Percentiles rank a stretch among this genome's conserved stretches.
Conservation (phyloP, 2,888 invertebrate species). For the Monoplex corrugatus region DNA sequence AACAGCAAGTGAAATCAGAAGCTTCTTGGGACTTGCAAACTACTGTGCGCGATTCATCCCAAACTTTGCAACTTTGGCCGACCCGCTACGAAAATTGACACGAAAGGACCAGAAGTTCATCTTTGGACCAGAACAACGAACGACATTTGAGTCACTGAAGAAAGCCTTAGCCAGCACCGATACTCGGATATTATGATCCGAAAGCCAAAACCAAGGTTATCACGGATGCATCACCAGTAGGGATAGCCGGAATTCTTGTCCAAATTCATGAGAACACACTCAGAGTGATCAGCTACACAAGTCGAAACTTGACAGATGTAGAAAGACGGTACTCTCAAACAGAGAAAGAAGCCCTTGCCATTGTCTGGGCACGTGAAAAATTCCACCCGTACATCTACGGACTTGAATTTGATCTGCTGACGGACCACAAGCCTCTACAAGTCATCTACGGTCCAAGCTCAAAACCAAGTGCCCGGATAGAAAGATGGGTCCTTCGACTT, state of each 20-base stretch:
- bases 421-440: conserved; percentile 37
- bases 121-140: conserved; percentile 9
- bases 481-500: conserved; percentile 17
- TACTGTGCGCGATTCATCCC: conserved; percentile 34
- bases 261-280: background rate
- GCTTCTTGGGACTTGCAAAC: conserved; percentile 26
- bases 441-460: conserved; percentile 2
- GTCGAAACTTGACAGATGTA: conserved; percentile 7
- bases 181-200: background rate
- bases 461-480: conserved; percentile 19
- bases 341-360: conserved; percentile 36
- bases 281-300: conserved; percentile 34
- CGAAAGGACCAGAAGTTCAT: background rate
- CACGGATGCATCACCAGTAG: background rate
- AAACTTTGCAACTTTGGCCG: conserved; percentile 15
- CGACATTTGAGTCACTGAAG: background rate
- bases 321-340: conserved; percentile 36
- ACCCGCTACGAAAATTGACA: background rate
- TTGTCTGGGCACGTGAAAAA: conserved; percentile 39
- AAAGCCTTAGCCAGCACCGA: background rate
- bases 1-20: conserved; percentile 25
- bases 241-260: background rate
- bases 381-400: conserved; percentile 28
- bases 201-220: background rate
- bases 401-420: conserved; percentile 30